A percentile compares a stretch with the other conserved stretches of the same genome.
phyloP scores from a whole-genome alignment of 1,140 invertebrate genomes.

The Pararge aegeria region DNA sequence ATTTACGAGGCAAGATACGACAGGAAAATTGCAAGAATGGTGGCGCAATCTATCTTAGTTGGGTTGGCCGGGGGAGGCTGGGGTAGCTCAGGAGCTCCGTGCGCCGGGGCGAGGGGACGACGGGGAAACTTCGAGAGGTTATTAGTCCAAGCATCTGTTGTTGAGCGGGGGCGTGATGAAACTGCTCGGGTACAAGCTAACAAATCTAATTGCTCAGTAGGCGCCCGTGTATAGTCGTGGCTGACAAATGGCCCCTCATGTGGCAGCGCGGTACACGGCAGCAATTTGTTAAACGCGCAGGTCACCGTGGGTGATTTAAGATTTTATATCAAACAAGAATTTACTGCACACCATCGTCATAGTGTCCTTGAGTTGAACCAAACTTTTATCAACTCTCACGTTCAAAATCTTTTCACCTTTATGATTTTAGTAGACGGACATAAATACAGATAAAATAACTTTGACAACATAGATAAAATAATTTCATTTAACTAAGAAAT shows the following conservation, averaged over 20 bases:
- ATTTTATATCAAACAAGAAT: slow-evolving; percentile 38
- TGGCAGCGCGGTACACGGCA: slow-evolving; percentile 53
- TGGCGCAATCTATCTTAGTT: slow-evolving; percentile 87
- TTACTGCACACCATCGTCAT: neutral
- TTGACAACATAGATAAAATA: no score
- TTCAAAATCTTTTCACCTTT: no score
- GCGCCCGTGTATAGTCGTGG: slow-evolving; percentile 66
- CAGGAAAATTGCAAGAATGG: slow-evolving; percentile 90
- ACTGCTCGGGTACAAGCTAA: slow-evolving; percentile 76
- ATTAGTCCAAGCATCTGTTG: slow-evolving; percentile 81
- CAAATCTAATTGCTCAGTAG: slow-evolving; percentile 80
- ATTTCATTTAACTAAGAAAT: no score
- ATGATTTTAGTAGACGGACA: no score
- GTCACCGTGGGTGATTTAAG: slow-evolving; percentile 60
- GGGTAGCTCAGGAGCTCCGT: slow-evolving; percentile 53
- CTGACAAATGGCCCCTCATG: slow-evolving; percentile 72
- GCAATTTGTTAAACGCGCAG: slow-evolving; percentile 69
- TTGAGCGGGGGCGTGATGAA: slow-evolving; percentile 78
- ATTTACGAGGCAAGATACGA: slow-evolving; percentile 89
- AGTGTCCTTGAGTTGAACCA: neutral
- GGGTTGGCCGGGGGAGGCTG: slow-evolving; percentile 74
- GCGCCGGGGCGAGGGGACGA: slow-evolving; percentile 39
- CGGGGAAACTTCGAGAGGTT: slow-evolving; percentile 80
- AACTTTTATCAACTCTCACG: neutral
- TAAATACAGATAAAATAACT: no score